A percentile compares a stretch with the other conserved stretches of the same genome.
phyloP scores from a whole-genome alignment of 2,113 vertebrate species.

The Pseudorectes ferrugineus region DNA sequence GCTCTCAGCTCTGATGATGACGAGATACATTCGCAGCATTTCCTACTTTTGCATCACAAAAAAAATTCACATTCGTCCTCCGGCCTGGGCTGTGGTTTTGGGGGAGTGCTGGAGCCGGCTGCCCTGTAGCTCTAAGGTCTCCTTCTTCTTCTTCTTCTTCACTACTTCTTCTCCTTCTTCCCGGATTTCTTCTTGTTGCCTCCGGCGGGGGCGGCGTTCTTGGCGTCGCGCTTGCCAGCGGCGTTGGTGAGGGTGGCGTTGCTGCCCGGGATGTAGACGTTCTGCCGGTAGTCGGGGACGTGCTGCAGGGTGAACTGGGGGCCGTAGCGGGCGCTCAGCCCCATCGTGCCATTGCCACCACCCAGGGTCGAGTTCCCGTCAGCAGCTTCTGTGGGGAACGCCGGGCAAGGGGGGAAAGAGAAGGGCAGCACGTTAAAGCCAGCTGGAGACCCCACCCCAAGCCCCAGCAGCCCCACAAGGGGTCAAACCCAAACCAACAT shows the following conservation, averaged over 20 bases:
- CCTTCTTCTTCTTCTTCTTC: slow-evolving; percentile 63
- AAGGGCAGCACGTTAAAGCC: neutral
- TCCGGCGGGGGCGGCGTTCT: slow-evolving; percentile 72
- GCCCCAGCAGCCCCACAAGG: neutral
- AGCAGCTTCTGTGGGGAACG: slow-evolving; percentile 80
- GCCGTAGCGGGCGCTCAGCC: slow-evolving; percentile 91
- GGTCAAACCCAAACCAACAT: neutral
- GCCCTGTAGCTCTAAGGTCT: slow-evolving; percentile 67
- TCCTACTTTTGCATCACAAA: slow-evolving; percentile 18
- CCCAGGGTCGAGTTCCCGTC: slow-evolving; percentile 87
- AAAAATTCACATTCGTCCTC: slow-evolving; percentile 64
- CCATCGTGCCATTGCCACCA: slow-evolving; percentile 90
- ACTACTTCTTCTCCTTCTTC: slow-evolving; percentile 99
- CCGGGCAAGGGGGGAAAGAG: neutral
- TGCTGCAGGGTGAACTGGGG: slow-evolving; percentile 98
- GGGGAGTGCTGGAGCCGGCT: slow-evolving; percentile 63
- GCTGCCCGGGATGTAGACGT: slow-evolving; percentile 97
- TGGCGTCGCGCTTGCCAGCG: slow-evolving; percentile 76
- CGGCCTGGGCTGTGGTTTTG: slow-evolving; percentile 51
- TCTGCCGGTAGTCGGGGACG: slow-evolving; percentile 95
- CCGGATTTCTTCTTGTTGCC: slow-evolving; percentile 97
- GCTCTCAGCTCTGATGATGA: slow-evolving; percentile 56
- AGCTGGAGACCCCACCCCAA: neutral
- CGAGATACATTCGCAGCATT: slow-evolving; percentile 52
- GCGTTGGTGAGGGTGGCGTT: slow-evolving; percentile 90